These are phyloP conservation scores for Hippocampus zosterae DNA, from an alignment of 2,113 vertebrate species.

Conservation along the genomic window DNA sequence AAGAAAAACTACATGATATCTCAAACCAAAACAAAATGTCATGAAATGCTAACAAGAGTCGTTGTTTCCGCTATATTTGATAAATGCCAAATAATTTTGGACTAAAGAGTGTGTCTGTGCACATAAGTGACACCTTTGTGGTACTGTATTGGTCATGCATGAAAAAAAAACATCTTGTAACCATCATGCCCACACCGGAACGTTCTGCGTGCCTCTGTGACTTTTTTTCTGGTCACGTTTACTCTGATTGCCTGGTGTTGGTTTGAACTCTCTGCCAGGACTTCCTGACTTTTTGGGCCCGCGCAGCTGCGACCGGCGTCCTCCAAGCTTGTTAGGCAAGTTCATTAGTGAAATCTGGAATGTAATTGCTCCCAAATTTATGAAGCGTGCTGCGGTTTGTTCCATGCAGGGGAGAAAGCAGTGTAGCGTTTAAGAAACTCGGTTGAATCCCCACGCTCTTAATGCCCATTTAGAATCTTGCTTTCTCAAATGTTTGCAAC, in stretches of 20 bases:
- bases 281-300: constrained; percentile 35
- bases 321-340: constrained; percentile 37
- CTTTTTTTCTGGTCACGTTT: not conserved
- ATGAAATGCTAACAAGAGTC: no score
- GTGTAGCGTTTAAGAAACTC: not conserved
- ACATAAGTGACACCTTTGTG: no score
- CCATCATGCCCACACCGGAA: not conserved
- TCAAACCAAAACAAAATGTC: no score
- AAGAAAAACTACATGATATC: not conserved
- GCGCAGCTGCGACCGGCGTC: constrained; percentile 47
- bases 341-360: constrained; percentile 44
- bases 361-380: constrained; percentile 50
- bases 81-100: no score
- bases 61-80: no score
- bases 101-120: no score
- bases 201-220: not conserved
- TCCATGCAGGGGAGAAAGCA: not conserved
- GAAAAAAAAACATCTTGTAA: no score
- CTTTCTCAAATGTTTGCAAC: no score
- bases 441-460: not conserved
- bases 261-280: constrained; percentile 31
- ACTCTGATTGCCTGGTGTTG: constrained; percentile 53
- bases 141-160: no score
- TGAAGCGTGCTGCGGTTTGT: constrained; percentile 30
- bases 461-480: not conserved